Base-by-base conservation (phyloP, 2,888 invertebrate species). In the Drosophila fungiperda region DNA sequence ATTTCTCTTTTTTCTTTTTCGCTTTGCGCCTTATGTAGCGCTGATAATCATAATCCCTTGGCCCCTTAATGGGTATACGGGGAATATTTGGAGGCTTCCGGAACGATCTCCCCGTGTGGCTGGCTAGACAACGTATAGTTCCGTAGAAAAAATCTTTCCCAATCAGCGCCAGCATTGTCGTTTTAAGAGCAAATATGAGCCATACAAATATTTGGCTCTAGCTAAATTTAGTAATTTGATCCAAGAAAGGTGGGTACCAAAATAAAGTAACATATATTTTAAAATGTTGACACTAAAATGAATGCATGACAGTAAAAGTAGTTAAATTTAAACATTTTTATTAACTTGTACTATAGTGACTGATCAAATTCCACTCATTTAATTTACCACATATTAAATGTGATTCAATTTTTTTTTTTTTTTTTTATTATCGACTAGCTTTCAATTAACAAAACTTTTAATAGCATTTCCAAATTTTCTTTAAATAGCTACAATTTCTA, bases 1-100 rank as follows among this genome's bases (percentile, higher is more conserved):
- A 53, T 40, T 62, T 54, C 0, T 35, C 55, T 35, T 59, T 60
- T 4, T 59, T 38, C 11, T 49, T 32, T 59, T 33, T 76, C 0
- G 45, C 33, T 1, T 57, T 59, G 2, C 72, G 77, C 9, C 52
- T 65, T 15, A 80, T 29, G 0, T 49, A 36, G 1, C 71, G 73
- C 77, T 60, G 78, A 42, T 80, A 80, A 26, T 83, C 78, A 55
- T 32, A 82, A 12, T 82, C 75, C 20, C 78, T 63, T 4, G 82
- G 80, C 5, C 83, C 80, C 11, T 68, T 82, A 12, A 80, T 64
- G 0, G 79, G 81, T 32, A 78, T 7, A n/a, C 38, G 49, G 2
- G 78, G 78, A 0, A 78, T 4, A 3, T 2, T 67, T n/a, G n/a
- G 42, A 26, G 36, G 15, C 29, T 68, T 76, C 1, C 61, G 76